Base-by-base conservation (phyloP, 2,888 invertebrate genomes). In the Trissoscelio sp. region DNA sequence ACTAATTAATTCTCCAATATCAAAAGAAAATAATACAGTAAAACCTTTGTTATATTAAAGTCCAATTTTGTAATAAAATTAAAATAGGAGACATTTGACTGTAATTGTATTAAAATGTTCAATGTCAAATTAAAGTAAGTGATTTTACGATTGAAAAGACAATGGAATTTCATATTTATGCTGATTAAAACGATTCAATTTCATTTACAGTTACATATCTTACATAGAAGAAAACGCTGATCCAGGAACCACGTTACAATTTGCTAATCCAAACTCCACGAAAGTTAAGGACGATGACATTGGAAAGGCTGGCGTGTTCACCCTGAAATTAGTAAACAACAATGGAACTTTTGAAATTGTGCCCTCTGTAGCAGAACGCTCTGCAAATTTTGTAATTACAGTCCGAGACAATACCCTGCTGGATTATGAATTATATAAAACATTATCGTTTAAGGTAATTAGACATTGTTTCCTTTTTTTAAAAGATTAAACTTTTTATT, bases 291-390 rank as follows among this genome's bases (percentile, higher is more conserved):
- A 96, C 88, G 95, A 95, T 87, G 96, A 96, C 86, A 93, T 95
- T 80, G 96, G 96, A n/a, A 96, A 96, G 88, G 95, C 95, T 86
- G 96, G 96, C 4, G 95, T 97, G 5, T 96, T 97, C 88, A 95
- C 96, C 0, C 92, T 97, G 28, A 94, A 94, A 37, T 91, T 97
- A 83, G 93, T 94, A 11, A 95, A 95, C 77, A 96, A 96, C 89
- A 97, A 97, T 89, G 96, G 96, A 34, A 97, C 97, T 2, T 98
- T 98, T 89, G 97, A 97, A 90, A 95, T 98, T 72, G 93, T 94
- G 4, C 98, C 98, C 0, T 94, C 95, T 31, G 96, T 96, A 0
- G 96, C 96, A 0, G 96, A 97, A 89, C 94, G 96, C 77, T 94
- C 94, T 81, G 94, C 95, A 1, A 95, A 94, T 85, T 98, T 98